Conservation (phyloP, 2,888 invertebrate genomes). For the Aporophyla lueneburgensis region DNA sequence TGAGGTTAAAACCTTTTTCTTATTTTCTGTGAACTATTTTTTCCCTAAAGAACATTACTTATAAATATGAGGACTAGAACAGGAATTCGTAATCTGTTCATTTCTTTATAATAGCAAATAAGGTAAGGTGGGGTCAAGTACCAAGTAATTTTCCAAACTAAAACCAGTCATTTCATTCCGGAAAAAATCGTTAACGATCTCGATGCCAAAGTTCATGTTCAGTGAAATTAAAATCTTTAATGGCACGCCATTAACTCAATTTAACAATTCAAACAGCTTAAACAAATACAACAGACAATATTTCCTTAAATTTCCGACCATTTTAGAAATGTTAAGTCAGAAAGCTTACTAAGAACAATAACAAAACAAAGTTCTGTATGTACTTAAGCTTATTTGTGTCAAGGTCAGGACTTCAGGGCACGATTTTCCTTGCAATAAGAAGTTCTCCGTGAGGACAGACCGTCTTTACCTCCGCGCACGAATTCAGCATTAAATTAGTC, state of each 20-base stretch:
- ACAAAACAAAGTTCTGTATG: constrained; percentile 56
- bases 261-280: constrained; percentile 56
- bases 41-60: neutral
- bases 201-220: constrained; percentile 24
- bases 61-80: neutral
- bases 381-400: constrained; percentile 54
- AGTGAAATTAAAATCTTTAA: constrained; percentile 23
- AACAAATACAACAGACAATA: constrained; percentile 52
- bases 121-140: no score
- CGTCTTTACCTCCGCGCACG: constrained; percentile 48
- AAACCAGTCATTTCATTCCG: neutral
- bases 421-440: constrained; percentile 47
- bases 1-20: neutral
- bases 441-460: constrained; percentile 28
- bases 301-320: constrained; percentile 46
- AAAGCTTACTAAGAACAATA: constrained; percentile 51
- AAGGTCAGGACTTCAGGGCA: constrained; percentile 46
- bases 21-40: no score
- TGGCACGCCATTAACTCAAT: constrained; percentile 49
- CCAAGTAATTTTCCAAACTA: neutral
- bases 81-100: neutral
- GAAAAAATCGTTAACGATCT: constrained; percentile 7
- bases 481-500: constrained; percentile 42
- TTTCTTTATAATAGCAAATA: neutral
- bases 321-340: constrained; percentile 57